Conservation (phyloP, 2,797 vertebrate species). For the Notoglanidium macrostoma region DNA sequence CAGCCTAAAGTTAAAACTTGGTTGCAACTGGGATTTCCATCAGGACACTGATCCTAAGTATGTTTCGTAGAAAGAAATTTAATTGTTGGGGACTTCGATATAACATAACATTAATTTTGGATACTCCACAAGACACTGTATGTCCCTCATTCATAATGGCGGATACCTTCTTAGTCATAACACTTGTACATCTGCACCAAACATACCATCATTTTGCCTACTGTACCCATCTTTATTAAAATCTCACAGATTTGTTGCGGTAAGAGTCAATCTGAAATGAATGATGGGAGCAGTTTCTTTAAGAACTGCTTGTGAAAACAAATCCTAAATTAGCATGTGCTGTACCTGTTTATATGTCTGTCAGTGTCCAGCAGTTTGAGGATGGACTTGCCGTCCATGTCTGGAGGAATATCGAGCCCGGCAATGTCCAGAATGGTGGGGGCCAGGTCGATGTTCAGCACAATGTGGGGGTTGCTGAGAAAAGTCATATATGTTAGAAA, state of each 20-base stretch:
- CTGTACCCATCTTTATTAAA: neutral
- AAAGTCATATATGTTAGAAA: slow-evolving; percentile 16
- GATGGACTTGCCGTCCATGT: slow-evolving; percentile 96
- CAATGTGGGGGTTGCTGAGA: slow-evolving; percentile 89
- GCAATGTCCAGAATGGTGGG: slow-evolving; percentile 96
- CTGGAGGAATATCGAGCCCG: slow-evolving; percentile 87
- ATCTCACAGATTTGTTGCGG: neutral
- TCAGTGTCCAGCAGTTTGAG: slow-evolving; percentile 87
- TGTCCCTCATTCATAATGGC: neutral
- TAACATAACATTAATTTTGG: neutral
- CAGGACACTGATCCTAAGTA: neutral
- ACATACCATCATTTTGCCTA: too few species aligned
- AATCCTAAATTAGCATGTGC: neutral
- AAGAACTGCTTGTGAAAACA: neutral
- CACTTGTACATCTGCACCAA: neutral
- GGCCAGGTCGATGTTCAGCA: slow-evolving; percentile 94
- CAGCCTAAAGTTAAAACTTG: neutral
- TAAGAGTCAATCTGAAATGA: neutral
- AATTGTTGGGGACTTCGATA: neutral
- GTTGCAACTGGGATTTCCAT: neutral
- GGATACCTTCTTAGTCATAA: neutral
- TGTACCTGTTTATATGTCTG: slow-evolving; percentile 84
- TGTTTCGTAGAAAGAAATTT: neutral
- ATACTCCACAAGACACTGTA: neutral
- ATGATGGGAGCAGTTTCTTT: neutral